Evolutionary conservation across 2,888 invertebrate genomes (phyloP).

Genomic region (Drosophila peninsularis): DNA sequence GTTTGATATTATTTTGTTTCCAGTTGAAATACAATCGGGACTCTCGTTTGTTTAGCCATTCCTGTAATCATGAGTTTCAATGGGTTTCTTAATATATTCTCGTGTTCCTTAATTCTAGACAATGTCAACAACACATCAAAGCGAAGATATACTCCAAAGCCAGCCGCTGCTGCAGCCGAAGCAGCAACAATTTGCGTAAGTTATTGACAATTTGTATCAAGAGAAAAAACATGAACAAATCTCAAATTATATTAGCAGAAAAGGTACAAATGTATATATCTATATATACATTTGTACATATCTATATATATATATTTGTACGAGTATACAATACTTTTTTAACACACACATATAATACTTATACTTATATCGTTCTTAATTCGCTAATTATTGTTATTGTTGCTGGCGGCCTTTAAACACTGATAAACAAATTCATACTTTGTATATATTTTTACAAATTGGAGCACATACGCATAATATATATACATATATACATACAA

Average conservation of each 20-base stretch:
- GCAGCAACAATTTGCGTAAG: conserved; percentile 81
- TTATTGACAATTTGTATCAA: conserved; percentile 34
- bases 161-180: conserved; percentile 52
- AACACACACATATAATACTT: not conserved
- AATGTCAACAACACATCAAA: conserved; percentile 53
- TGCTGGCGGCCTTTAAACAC: not conserved
- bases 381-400: not conserved
- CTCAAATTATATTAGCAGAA: conserved; percentile 13
- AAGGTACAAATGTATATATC: not conserved
- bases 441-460: not conserved
- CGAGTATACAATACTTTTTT: not conserved
- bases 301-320: not conserved
- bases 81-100: not conserved
- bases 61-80: not conserved
- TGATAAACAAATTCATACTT: conserved; percentile 3
- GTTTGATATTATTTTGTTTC: conserved; percentile 1
- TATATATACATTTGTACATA: not conserved
- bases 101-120: conserved; percentile 41
- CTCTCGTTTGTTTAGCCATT: not conserved
- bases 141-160: conserved; percentile 11
- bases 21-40: not conserved
- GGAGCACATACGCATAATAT: not conserved
- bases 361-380: conserved; percentile 1
- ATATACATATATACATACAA: not conserved
- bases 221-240: conserved; percentile 27